Evolutionary conservation across 2,797 vertebrate species (phyloP).

Genomic region (Esox lucius): DNA sequence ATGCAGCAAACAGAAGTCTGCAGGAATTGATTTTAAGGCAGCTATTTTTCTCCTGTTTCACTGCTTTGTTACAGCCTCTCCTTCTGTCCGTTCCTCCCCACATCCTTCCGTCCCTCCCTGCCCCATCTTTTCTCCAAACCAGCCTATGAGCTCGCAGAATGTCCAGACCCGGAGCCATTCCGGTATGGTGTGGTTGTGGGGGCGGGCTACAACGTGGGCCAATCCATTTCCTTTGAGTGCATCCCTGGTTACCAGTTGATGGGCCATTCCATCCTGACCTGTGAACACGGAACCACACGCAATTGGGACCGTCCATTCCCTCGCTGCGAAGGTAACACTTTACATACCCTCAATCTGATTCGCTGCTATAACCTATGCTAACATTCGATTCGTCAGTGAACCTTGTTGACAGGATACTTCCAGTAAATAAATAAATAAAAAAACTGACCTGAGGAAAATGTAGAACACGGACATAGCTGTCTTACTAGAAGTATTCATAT

Average conservation of each 20-base stretch:
- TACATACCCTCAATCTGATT: background rate
- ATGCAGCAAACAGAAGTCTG: background rate
- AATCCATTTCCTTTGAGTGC: constrained; percentile 98
- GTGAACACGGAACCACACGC: constrained; percentile 93
- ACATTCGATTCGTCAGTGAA: background rate
- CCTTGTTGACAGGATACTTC: too few relatives aligned
- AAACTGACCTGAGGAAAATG: too few relatives aligned
- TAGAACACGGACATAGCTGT: too few relatives aligned
- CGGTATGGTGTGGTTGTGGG: constrained; percentile 89
- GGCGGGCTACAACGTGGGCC: constrained; percentile 94
- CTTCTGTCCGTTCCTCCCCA: too few relatives aligned
- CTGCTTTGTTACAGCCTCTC: background rate
- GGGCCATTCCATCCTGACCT: constrained; percentile 92
- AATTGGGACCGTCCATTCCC: constrained; percentile 96
- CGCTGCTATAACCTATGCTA: background rate
- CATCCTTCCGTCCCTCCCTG: too few relatives aligned
- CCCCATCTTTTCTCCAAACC: background rate
- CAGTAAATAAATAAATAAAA: too few relatives aligned
- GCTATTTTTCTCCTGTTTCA: background rate
- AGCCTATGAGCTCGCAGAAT: constrained; percentile 90
- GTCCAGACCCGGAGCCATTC: constrained; percentile 94
- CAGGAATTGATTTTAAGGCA: background rate
- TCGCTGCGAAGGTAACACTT: constrained; percentile 90
- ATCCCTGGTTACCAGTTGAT: constrained; percentile 89
- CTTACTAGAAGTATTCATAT: too few relatives aligned